Evolutionary conservation across 2,888 invertebrate species (phyloP).

Genomic region (Apamea crenata): DNA sequence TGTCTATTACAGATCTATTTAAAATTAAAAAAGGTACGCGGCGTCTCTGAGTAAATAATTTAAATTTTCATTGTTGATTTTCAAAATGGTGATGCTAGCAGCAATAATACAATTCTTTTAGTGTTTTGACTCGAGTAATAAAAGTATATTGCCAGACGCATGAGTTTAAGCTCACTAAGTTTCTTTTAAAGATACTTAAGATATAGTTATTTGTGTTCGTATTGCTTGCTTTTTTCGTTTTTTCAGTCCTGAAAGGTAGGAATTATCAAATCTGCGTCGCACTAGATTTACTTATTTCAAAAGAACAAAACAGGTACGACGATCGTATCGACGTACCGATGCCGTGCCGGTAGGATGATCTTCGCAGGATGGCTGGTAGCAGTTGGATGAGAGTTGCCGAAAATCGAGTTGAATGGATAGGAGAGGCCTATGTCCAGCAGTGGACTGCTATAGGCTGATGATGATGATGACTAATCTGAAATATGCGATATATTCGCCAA

Average conservation of each 20-base stretch:
- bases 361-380: too few relatives aligned
- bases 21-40: slow-evolving; percentile 48
- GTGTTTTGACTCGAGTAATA: neutral
- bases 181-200: neutral
- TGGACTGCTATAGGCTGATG: too few relatives aligned
- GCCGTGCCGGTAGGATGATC: too few relatives aligned
- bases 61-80: slow-evolving; percentile 24
- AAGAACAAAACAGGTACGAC: too few relatives aligned
- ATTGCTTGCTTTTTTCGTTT: neutral
- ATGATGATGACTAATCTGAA: too few relatives aligned
- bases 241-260: neutral
- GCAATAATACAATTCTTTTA: neutral
- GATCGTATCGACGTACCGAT: too few relatives aligned
- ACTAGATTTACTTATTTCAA: neutral
- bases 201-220: too few relatives aligned
- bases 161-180: neutral
- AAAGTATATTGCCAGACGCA: too few relatives aligned
- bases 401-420: too few relatives aligned
- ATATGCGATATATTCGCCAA: too few relatives aligned
- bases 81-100: neutral
- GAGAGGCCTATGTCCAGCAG: too few relatives aligned
- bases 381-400: too few relatives aligned
- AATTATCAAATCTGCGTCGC: neutral
- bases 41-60: slow-evolving; percentile 21
- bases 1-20: slow-evolving; percentile 59